Conservation (phyloP, 2,888 invertebrate genomes). For the Pseudococcus jackbeardsleyi region DNA sequence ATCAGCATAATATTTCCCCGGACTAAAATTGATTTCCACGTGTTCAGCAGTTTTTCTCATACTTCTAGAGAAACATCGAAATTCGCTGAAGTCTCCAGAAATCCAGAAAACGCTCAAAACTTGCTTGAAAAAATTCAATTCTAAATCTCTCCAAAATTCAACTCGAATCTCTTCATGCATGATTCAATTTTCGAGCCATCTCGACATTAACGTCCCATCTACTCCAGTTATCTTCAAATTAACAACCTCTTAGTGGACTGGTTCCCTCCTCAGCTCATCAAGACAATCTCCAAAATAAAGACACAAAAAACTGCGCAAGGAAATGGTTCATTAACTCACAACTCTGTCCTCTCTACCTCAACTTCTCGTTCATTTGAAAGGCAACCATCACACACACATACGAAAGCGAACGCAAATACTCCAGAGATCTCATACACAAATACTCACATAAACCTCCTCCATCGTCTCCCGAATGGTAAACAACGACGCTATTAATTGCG, state of each 20-base stretch:
- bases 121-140: too few relatives aligned
- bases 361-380: background rate
- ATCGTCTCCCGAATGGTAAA: background rate
- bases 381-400: background rate
- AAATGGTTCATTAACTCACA: background rate
- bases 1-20: too few relatives aligned
- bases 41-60: too few relatives aligned
- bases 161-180: too few relatives aligned
- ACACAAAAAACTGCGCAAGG: background rate
- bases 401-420: background rate
- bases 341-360: background rate
- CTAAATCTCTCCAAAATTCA: too few relatives aligned
- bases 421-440: background rate
- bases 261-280: background rate
- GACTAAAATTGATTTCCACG: too few relatives aligned
- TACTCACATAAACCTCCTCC: background rate
- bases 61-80: too few relatives aligned
- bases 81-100: too few relatives aligned
- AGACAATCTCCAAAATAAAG: background rate
- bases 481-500: constrained; percentile 28
- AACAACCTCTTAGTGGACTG: background rate
- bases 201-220: too few relatives aligned
- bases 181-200: too few relatives aligned
- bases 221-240: background rate
- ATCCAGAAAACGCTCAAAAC: too few relatives aligned